Conservation (phyloP, 2,113 vertebrate species). For the Todiramphus chloris region DNA sequence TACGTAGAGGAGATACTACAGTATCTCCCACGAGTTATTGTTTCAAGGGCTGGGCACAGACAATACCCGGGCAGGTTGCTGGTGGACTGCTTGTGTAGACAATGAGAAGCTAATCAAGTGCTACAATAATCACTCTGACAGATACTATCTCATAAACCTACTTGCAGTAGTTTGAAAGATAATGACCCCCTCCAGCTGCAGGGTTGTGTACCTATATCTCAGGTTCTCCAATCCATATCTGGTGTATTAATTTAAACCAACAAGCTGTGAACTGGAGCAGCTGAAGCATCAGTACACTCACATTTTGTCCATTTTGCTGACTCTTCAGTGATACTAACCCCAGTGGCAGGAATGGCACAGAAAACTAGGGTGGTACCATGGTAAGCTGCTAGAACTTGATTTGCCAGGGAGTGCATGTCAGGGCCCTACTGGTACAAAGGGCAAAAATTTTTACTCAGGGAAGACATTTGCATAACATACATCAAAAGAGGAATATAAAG, state of each 20-base stretch:
- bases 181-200: neutral
- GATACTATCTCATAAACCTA: neutral
- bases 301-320: neutral
- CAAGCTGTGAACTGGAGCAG: neutral
- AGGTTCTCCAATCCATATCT: neutral
- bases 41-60: neutral
- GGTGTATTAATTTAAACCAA: neutral
- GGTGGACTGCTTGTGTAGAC: neutral
- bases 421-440: neutral
- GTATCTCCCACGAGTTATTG: neutral
- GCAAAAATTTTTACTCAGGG: neutral
- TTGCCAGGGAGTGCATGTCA: neutral
- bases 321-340: neutral
- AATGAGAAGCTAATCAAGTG: neutral
- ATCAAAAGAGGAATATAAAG: neutral
- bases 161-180: neutral
- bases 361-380: neutral
- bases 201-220: neutral
- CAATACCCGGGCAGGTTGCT: neutral
- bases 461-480: neutral
- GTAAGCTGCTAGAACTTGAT: neutral
- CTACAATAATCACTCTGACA: neutral
- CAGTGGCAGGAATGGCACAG: neutral
- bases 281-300: rapidly evolving
- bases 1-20: neutral